Conservation (phyloP, 2,113 vertebrate genomes). For the Chloebia gouldiae region DNA sequence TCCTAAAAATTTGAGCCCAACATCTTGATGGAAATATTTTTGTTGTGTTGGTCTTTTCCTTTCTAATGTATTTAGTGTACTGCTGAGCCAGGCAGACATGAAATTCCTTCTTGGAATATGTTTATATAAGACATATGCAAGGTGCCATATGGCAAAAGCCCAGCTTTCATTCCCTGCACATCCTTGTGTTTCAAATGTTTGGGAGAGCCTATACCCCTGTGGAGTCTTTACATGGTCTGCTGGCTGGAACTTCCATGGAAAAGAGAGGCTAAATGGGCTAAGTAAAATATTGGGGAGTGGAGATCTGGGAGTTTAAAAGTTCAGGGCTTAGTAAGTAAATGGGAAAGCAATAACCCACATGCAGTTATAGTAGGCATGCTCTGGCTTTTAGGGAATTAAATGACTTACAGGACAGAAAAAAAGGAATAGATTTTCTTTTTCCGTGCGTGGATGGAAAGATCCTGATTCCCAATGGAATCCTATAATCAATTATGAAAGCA, state of each 20-base stretch:
- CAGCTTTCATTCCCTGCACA: constrained; percentile 29
- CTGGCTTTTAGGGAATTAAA: background rate
- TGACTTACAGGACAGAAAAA: background rate
- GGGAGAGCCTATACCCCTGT: background rate
- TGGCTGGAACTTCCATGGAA: constrained; percentile 26
- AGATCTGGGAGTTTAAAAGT: constrained; percentile 36
- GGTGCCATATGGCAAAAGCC: constrained; percentile 45
- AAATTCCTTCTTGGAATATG: background rate
- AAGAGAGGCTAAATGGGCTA: constrained; percentile 9
- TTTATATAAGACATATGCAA: constrained; percentile 22
- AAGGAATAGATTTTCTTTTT: background rate
- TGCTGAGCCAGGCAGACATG: constrained; percentile 1
- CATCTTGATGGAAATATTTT: background rate
- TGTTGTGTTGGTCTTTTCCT: background rate
- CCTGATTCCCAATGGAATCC: background rate
- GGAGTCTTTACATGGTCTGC: constrained; percentile 28
- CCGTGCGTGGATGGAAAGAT: background rate
- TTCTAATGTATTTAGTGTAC: background rate
- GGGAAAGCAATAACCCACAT: constrained; percentile 1
- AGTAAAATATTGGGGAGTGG: background rate
- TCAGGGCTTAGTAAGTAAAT: constrained; percentile 35
- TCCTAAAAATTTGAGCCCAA: background rate
- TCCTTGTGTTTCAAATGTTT: constrained; percentile 37
- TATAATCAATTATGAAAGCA: background rate
- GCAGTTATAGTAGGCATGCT: background rate